Conservation (phyloP, 2,113 vertebrate genomes). For the Sturnus vulgaris region DNA sequence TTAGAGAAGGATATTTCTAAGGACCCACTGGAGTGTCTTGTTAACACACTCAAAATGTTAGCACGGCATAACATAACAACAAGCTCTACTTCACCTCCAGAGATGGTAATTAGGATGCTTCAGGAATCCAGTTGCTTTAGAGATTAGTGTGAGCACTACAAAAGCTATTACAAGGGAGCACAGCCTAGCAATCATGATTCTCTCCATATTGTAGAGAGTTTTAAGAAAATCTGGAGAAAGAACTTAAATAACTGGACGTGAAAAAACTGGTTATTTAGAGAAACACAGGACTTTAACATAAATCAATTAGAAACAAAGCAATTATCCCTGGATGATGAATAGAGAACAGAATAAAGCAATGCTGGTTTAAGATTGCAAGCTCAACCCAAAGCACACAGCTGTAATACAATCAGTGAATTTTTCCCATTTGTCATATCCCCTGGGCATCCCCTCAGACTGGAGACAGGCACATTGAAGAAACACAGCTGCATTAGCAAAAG, state of each 20-base stretch:
- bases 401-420: background rate
- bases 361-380: slow-evolving; percentile 16
- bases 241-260: slow-evolving; percentile 20
- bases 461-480: slow-evolving; percentile 34
- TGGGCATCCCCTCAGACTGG: background rate
- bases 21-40: slow-evolving; percentile 6
- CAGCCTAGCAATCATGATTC: slow-evolving; percentile 73
- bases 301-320: slow-evolving; percentile 29
- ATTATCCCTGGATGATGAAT: slow-evolving; percentile 31
- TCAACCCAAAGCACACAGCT: slow-evolving; percentile 6
- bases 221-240: slow-evolving; percentile 56
- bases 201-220: slow-evolving; percentile 42
- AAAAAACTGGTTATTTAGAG: slow-evolving; percentile 35
- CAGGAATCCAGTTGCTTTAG: slow-evolving; percentile 41
- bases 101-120: slow-evolving; percentile 16
- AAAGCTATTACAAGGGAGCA: slow-evolving; percentile 62
- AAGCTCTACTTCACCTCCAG: slow-evolving; percentile 64
- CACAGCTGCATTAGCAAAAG: slow-evolving; percentile 45
- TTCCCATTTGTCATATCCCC: background rate
- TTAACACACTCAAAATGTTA: slow-evolving; percentile 23
- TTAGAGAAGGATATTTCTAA: background rate
- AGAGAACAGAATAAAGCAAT: slow-evolving; percentile 47
- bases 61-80: background rate
- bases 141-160: background rate
- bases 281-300: background rate